Evolutionary conservation across 2,888 invertebrate species (phyloP).

Genomic region (Tetheella fluctuosa): DNA sequence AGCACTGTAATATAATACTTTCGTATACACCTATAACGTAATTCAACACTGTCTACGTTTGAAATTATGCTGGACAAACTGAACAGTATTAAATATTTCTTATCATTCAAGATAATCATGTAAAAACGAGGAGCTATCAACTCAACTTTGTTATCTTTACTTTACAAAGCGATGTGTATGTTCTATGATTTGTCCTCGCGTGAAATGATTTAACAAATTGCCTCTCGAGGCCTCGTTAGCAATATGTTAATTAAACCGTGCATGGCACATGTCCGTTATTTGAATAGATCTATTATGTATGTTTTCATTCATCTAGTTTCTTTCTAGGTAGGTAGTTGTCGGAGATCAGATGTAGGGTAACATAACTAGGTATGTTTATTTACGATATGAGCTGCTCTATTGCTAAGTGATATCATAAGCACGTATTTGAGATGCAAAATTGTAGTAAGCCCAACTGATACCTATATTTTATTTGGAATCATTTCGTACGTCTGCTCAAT

Average conservation of each 20-base stretch:
- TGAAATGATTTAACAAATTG: constrained; percentile 16
- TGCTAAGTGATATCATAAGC: not conserved
- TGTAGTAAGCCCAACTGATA: no score
- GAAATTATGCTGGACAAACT: constrained; percentile 28
- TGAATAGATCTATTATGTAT: constrained; percentile 20
- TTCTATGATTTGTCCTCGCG: constrained; percentile 33
- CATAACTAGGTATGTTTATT: constrained; percentile 36
- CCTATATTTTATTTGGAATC: no score
- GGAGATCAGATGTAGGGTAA: constrained; percentile 24
- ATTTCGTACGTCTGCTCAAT: no score
- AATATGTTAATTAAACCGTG: constrained; percentile 12
- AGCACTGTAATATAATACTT: not conserved
- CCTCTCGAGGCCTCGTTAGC: constrained; percentile 10
- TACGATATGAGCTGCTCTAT: constrained; percentile 25
- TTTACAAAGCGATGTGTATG: constrained; percentile 17
- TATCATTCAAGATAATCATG: constrained; percentile 37
- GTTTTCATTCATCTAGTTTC: constrained; percentile 37
- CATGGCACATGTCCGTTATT: constrained; percentile 14
- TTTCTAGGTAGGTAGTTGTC: constrained; percentile 40
- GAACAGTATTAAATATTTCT: constrained; percentile 29
- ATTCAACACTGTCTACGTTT: constrained; percentile 10
- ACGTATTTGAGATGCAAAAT: not conserved
- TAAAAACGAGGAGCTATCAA: constrained; percentile 27
- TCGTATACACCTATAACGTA: not conserved
- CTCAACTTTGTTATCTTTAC: constrained; percentile 29